phyloP scores from a whole-genome alignment of 2,797 vertebrate species.

The Trachops cirrhosus region DNA sequence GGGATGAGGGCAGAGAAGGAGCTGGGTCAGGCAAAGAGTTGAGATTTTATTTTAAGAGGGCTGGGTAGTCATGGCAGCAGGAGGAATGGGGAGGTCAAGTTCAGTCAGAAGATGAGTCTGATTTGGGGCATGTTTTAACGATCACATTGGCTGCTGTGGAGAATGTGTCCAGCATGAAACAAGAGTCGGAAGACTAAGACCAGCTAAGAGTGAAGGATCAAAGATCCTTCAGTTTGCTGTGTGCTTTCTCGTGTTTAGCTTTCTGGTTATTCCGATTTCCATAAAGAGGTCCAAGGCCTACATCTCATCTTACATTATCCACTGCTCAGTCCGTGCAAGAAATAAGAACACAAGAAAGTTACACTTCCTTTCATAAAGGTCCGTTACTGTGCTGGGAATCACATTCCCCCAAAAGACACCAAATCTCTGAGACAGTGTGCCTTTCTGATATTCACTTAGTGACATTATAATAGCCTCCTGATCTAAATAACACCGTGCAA shows the following conservation, averaged over 20 bases:
- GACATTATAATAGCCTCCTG: background rate
- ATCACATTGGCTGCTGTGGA: fast-evolving
- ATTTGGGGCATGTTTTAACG: background rate
- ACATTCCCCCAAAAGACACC: background rate
- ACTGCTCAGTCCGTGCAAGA: background rate
- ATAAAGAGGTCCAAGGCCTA: too few species aligned
- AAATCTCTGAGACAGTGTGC: background rate
- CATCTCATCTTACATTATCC: background rate
- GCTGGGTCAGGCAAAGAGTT: background rate
- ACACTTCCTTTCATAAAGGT: background rate
- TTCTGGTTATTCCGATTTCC: background rate
- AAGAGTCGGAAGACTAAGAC: background rate
- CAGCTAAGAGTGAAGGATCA: background rate
- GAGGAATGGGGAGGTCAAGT: background rate
- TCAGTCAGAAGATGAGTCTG: background rate
- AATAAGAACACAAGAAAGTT: background rate
- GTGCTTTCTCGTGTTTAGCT: background rate
- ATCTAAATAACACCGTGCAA: background rate
- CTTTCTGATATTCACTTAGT: background rate
- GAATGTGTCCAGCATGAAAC: background rate
- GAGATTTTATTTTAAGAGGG: background rate
- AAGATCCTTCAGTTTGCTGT: background rate
- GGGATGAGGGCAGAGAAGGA: background rate
- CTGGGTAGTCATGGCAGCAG: too few species aligned
- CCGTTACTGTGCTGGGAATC: background rate